Evolutionary conservation across 2,113 vertebrate species (phyloP), one percentile per base, ranked within the genome.

Genomic region (Lamprologus callipterus): DNA sequence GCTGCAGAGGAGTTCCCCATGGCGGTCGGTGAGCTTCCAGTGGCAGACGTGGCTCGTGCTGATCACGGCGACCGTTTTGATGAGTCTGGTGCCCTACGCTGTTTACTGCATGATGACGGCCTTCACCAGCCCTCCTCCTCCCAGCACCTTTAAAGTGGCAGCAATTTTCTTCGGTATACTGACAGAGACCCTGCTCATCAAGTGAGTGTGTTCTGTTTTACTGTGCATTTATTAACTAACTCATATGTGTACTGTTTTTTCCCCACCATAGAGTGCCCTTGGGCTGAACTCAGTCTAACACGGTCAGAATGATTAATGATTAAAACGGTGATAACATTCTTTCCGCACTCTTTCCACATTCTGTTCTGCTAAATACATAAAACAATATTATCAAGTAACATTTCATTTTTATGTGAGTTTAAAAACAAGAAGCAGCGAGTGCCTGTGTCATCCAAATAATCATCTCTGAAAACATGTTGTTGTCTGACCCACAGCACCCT

Each of bases 171-270:
- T 95, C 5, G 57, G 92, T 4, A 1, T 86, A 9, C 31, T 92
- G 26, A 40, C 92, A 4, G 91, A 95, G 84, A 92, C 94, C 57
- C 93, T 97, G 81, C 89, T 94, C 31, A 82, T 96, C 79, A 92
- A 95, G 94, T 91, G 84, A 96, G 95, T 88, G 2, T 65, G 86
- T 49, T 94, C 7, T 23, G 21, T 93, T 96, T 91, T 88, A 83
- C 86, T 93, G 86, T 92, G 88, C 96, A 95, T 95, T 92, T 58
- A 63, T 93, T 63, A 49, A 80, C 54, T 40, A 75, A 49, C 53
- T 73, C 33, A n/a, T 42, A 42, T 73, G 4, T 37, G 28, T 31
- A 31, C 9, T 45, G 58, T 75, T 47, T 49, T 70, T 45, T 23
- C 1, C 26, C 73, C 45, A 31, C 26, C 26, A 12, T n/a, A 13